A percentile compares a stretch with the other conserved stretches of the same genome.
Evolutionary conservation across 2,797 vertebrate genomes (phyloP).

Genomic region (Naso thynnoides): DNA sequence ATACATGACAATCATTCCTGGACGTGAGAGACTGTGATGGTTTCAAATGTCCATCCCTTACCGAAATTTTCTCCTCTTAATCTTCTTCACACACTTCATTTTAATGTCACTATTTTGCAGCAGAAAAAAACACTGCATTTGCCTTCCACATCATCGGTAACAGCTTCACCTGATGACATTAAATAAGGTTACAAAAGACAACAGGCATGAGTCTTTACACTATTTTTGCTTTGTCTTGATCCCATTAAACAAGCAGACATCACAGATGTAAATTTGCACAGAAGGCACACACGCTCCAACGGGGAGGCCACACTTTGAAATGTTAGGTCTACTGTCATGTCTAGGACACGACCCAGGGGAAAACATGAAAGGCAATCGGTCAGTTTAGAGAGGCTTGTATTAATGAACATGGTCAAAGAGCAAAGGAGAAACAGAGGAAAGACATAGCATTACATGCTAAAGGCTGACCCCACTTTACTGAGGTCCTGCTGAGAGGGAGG

Average conservation of each 20-base stretch:
- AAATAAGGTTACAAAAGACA: conserved; percentile 50
- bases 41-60: conserved; percentile 34
- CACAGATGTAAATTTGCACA: conserved; percentile 55
- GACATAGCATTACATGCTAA: conserved; percentile 71
- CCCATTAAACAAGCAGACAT: conserved; percentile 52
- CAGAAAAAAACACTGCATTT: conserved; percentile 5
- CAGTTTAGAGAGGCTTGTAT: conserved; percentile 64
- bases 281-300: conserved; percentile 29
- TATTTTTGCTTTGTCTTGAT: conserved; percentile 59
- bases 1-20: conserved; percentile 78
- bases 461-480: conserved; percentile 79
- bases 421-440: conserved; percentile 67
- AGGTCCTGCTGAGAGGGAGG: conserved; percentile 61
- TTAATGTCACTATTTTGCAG: conserved; percentile 2
- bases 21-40: conserved; percentile 50
- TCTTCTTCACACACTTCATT: conserved; percentile 18
- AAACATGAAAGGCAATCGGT: conserved; percentile 74
- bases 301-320: conserved; percentile 65
- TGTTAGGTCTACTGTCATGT: conserved; percentile 73
- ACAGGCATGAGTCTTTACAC: conserved; percentile 63
- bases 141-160: not conserved
- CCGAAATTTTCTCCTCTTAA: conserved; percentile 1
- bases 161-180: conserved; percentile 24
- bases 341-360: conserved; percentile 70
- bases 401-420: conserved; percentile 78